A percentile compares a stretch with the other conserved stretches of the same genome.
Evolutionary conservation across 2,113 vertebrate species (phyloP).

Genomic region (Gasterosteus aculeatus): DNA sequence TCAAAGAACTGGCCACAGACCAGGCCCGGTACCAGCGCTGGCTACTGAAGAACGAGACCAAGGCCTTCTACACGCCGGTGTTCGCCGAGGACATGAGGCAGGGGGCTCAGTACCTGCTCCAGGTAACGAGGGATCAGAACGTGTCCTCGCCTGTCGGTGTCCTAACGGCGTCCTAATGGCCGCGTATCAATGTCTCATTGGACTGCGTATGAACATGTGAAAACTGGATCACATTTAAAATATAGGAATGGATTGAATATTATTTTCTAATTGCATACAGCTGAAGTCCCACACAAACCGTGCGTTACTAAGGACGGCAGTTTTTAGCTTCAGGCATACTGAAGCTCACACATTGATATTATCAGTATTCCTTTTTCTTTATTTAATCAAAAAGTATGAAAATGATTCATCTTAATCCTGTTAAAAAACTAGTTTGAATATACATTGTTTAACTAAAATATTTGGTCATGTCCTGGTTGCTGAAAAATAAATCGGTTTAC

Average conservation of each 20-base stretch:
- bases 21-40: conserved; percentile 91
- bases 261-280: neutral
- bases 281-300: neutral
- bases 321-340: neutral
- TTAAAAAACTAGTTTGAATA: no score
- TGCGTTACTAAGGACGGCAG: neutral
- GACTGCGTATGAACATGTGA: neutral
- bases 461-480: no score
- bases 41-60: conserved; percentile 94
- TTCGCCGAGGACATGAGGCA: conserved; percentile 94
- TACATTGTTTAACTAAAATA: no score
- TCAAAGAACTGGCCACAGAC: conserved; percentile 92
- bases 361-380: no score
- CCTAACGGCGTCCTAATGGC: neutral
- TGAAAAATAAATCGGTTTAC: neutral
- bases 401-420: no score
- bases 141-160: neutral
- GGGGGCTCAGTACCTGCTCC: conserved; percentile 93
- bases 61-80: conserved; percentile 94
- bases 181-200: neutral
- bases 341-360: neutral
- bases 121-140: conserved; percentile 78
- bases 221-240: neutral
- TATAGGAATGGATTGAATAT: neutral
- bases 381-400: no score